A percentile compares a stretch with the other conserved stretches of the same genome.
Conservation (phyloP, 2,797 vertebrate species). For the Alca torda region DNA sequence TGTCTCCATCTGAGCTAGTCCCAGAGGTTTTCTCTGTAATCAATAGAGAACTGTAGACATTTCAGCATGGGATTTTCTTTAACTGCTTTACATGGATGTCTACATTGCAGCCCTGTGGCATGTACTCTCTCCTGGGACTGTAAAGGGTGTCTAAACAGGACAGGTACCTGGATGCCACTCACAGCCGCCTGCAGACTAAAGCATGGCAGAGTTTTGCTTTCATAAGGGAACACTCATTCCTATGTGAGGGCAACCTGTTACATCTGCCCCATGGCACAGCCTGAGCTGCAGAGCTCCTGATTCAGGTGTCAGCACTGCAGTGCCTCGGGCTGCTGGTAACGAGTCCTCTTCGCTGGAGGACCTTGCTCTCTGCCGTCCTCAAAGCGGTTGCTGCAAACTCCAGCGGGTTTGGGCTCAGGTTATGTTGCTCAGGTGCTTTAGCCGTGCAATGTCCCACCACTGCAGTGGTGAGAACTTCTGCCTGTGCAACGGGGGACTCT, state of each 20-base stretch:
- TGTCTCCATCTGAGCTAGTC: neutral
- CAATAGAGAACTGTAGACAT: neutral
- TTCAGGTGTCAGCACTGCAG: neutral
- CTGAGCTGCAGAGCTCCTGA: neutral
- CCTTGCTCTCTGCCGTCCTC: neutral
- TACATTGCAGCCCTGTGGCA: neutral
- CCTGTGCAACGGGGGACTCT: neutral
- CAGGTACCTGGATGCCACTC: neutral
- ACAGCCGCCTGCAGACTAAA: neutral
- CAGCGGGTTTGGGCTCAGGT: neutral
- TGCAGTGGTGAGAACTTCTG: neutral
- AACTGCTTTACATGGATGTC: neutral
- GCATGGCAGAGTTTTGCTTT: neutral
- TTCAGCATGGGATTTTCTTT: neutral
- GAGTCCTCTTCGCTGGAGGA: neutral
- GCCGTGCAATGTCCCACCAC: neutral
- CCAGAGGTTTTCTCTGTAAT: neutral
- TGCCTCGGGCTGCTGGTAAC: neutral
- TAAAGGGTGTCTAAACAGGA: neutral
- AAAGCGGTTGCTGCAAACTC: neutral
- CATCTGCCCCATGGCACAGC: neutral
- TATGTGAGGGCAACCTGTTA: neutral
- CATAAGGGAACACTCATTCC: neutral
- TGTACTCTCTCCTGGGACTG: neutral
- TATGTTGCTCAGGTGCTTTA: neutral